These are phyloP conservation scores for Borostomias antarcticus DNA, from an alignment of 2,797 vertebrate genomes.

Conservation along the genomic window DNA sequence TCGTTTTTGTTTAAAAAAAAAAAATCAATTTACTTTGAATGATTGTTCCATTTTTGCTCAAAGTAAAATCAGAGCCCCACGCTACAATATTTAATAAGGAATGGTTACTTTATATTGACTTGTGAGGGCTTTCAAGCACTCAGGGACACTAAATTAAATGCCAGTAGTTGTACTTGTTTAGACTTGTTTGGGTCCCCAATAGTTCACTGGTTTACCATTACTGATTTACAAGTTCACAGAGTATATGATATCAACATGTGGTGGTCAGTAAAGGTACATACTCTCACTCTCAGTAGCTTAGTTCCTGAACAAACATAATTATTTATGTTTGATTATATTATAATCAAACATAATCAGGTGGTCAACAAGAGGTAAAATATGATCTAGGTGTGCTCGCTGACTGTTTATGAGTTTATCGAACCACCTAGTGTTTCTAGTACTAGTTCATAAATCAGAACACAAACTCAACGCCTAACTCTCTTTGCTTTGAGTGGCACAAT, in stretches of 20 bases:
- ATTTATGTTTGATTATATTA: no score
- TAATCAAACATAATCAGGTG: no score
- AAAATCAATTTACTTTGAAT: neutral
- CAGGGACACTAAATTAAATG: neutral
- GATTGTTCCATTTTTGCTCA: neutral
- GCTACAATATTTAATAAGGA: neutral
- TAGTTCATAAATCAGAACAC: conserved; percentile 10
- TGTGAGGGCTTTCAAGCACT: neutral
- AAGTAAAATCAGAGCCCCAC: neutral
- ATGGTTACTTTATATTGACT: neutral
- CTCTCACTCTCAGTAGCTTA: no score
- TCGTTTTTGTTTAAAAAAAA: neutral
- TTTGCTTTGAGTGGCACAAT: neutral
- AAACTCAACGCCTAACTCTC: neutral
- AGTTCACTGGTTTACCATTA: neutral
- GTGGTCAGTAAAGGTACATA: no score
- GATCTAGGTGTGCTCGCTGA: no score
- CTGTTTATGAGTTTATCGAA: conserved; percentile 8
- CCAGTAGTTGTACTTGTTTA: neutral
- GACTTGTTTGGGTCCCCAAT: neutral
- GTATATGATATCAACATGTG: no score
- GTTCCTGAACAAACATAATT: no score
- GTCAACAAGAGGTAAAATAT: no score
- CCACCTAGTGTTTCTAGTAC: neutral
- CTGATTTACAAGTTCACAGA: no score